These are phyloP conservation scores for Rallus crepitans DNA, from an alignment of 2,797 vertebrate species.

Conservation along the genomic window DNA sequence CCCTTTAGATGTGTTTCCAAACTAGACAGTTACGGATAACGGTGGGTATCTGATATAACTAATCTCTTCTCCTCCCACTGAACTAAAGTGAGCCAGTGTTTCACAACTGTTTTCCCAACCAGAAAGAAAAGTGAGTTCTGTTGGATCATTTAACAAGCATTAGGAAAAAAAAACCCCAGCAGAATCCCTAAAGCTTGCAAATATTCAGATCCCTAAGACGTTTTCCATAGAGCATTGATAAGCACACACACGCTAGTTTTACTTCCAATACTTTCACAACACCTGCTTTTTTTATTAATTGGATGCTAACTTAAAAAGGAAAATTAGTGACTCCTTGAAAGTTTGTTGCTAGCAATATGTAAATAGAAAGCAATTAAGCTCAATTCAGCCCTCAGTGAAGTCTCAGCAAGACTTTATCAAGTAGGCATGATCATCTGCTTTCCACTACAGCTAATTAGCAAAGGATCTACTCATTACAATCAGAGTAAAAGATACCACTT, in stretches of 20 bases:
- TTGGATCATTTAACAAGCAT: neutral
- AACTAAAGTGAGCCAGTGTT: neutral
- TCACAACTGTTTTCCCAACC: neutral
- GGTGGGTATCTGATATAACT: neutral
- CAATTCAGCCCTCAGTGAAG: neutral
- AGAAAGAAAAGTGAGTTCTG: neutral
- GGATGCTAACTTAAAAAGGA: neutral
- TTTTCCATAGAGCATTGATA: neutral
- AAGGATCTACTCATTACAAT: neutral
- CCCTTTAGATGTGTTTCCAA: neutral
- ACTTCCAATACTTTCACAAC: neutral
- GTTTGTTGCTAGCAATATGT: too few relatives aligned
- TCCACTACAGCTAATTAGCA: neutral
- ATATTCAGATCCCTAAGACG: neutral
- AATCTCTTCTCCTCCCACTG: fast-evolving
- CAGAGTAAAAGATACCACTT: neutral
- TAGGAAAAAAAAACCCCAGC: neutral
- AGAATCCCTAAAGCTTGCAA: neutral
- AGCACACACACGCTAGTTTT: neutral
- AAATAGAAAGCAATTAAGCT: neutral
- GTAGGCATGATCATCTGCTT: neutral
- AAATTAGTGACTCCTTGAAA: neutral
- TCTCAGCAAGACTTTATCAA: neutral
- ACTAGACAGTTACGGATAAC: neutral
- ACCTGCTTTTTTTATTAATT: neutral